phyloP scores from a whole-genome alignment of 2,888 invertebrate species.

The Drosophila yooni region DNA sequence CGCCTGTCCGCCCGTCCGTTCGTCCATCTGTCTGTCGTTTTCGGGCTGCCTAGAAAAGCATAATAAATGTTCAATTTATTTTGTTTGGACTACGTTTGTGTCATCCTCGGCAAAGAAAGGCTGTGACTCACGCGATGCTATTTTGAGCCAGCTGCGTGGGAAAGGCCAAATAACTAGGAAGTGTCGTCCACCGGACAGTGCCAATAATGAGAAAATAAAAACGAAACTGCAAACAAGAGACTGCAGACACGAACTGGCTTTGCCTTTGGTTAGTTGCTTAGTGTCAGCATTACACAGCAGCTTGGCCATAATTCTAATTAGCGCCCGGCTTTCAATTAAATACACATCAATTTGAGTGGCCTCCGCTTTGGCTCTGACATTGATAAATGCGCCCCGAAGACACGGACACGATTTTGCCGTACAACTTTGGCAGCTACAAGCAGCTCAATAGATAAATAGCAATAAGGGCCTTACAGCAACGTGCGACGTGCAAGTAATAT shows the following conservation, averaged over 20 bases:
- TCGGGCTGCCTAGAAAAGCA: conserved; percentile 44
- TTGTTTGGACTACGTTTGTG: conserved; percentile 57
- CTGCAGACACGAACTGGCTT: conserved; percentile 45
- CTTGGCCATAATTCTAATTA: conserved; percentile 74
- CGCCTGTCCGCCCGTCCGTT: conserved; percentile 6
- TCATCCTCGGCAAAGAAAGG: conserved; percentile 58
- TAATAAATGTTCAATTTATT: conserved; percentile 79
- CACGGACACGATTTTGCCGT: conserved; percentile 69
- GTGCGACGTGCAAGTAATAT: conserved; percentile 6
- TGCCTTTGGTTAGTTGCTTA: conserved; percentile 22
- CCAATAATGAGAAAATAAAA: conserved; percentile 17
- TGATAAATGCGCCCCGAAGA: conserved; percentile 69
- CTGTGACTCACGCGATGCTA: conserved; percentile 76
- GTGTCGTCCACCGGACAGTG: conserved; percentile 36
- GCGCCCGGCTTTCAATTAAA: conserved; percentile 72
- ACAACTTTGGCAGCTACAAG: conserved; percentile 49
- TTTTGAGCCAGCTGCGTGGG: conserved; percentile 65
- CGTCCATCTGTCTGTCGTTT: conserved; percentile 19
- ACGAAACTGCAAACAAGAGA: conserved; percentile 48
- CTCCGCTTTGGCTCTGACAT: conserved; percentile 70
- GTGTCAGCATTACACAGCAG: conserved; percentile 72
- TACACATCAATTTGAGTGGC: conserved; percentile 70
- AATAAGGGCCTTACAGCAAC: conserved; percentile 18
- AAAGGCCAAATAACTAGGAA: conserved; percentile 78
- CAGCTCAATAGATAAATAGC: conserved; percentile 30